These are phyloP conservation scores for Pseudomyrmex flavicornis DNA, from an alignment of 1,140 invertebrate species.

Conservation along the genomic window DNA sequence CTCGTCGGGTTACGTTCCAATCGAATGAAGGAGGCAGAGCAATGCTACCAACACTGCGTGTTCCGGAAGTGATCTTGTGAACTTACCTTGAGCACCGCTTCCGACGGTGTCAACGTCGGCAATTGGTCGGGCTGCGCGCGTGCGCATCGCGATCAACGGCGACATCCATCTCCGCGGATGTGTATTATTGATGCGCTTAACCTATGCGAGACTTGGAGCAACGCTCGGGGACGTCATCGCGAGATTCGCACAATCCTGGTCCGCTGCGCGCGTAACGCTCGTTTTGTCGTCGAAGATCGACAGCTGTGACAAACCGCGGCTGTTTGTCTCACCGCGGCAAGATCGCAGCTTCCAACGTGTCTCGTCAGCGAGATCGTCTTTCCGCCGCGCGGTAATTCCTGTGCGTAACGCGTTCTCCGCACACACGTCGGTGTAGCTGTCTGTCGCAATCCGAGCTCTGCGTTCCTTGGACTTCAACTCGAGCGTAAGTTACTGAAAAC, in stretches of 20 bases:
- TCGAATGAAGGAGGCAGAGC: too few relatives aligned
- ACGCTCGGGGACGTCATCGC: constrained; percentile 12
- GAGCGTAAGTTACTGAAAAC: constrained; percentile 10
- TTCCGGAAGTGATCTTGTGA: not conserved
- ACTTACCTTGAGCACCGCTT: not conserved
- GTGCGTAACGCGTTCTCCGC: constrained; percentile 2
- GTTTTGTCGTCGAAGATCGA: too few relatives aligned
- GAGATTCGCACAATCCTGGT: not conserved
- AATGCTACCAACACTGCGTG: too few relatives aligned
- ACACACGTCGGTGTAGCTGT: not conserved
- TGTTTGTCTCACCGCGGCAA: too few relatives aligned
- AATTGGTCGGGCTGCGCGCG: constrained; percentile 15
- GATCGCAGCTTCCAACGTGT: too few relatives aligned
- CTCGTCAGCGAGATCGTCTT: too few relatives aligned
- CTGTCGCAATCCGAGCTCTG: not conserved
- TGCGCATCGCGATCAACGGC: not conserved
- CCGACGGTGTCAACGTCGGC: too few relatives aligned
- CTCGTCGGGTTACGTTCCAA: too few relatives aligned
- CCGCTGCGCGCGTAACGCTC: not conserved
- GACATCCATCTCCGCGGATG: constrained; percentile 43
- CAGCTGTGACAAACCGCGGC: not conserved
- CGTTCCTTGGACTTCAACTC: not conserved
- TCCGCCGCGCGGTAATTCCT: too few relatives aligned
- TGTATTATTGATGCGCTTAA: constrained; percentile 60
- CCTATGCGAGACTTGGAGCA: constrained; percentile 41